These are phyloP conservation scores for Ennomos quercinarius DNA, from an alignment of 2,888 invertebrate genomes.

Conservation along the genomic window DNA sequence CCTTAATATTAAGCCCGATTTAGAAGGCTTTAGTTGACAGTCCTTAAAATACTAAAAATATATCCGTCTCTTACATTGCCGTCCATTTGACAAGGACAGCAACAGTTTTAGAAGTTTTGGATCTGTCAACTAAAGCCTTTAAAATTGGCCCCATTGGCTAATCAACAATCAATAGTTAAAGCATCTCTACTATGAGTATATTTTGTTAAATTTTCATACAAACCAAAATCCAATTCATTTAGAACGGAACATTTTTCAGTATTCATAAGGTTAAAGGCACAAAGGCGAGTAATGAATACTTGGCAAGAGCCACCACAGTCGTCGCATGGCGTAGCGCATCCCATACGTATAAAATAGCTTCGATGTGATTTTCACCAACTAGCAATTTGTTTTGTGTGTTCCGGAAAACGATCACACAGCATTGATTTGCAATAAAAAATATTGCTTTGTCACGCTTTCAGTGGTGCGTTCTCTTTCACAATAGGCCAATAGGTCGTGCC, in stretches of 20 bases:
- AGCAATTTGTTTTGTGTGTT: constrained; percentile 69
- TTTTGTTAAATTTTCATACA: too few relatives aligned
- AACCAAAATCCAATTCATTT: too few relatives aligned
- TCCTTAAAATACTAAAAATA: too few relatives aligned
- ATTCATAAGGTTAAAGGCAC: constrained; percentile 31
- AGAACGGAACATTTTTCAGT: constrained; percentile 26
- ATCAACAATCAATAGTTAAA: too few relatives aligned
- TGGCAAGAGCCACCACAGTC: constrained; percentile 44
- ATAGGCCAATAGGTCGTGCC: constrained; percentile 45
- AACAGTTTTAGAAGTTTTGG: too few relatives aligned
- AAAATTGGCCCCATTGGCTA: too few relatives aligned
- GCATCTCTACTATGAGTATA: too few relatives aligned
- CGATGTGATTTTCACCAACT: constrained; percentile 57
- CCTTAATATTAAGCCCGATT: too few relatives aligned
- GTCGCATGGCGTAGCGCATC: constrained; percentile 46
- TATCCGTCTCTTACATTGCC: too few relatives aligned
- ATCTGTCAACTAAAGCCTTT: too few relatives aligned
- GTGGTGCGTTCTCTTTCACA: constrained; percentile 61
- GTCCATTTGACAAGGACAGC: too few relatives aligned
- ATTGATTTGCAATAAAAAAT: constrained; percentile 77
- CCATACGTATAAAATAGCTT: constrained; percentile 51
- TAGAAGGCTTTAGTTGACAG: too few relatives aligned
- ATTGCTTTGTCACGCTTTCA: constrained; percentile 72
- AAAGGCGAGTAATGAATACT: constrained; percentile 41
- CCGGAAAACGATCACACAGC: constrained; percentile 64